Evolutionary conservation across 2,888 invertebrate genomes (phyloP), one percentile per base, ranked within the genome.

Genomic region (Brachyopa scutellaris): DNA sequence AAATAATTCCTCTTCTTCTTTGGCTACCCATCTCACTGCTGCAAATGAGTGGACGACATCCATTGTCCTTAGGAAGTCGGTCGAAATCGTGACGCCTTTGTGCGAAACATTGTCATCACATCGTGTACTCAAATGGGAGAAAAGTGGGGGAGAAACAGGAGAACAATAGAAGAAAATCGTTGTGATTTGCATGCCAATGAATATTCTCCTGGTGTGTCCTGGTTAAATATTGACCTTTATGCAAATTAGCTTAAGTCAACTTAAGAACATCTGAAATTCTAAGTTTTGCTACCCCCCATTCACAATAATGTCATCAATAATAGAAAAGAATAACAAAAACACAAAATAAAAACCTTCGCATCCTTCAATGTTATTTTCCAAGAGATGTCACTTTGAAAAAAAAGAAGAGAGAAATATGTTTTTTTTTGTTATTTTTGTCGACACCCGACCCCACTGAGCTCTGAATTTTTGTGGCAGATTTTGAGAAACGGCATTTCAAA

Each of bases 231-330:
- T 87, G 87, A 85, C 87, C 86, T 84, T 87, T 87, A 87, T 87
- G 87, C 84, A 86, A 86, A 85, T 86, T 82, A 84, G 83, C 72
- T n/a, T 77, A 84, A 4, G 98, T 98, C 91, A 94, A 82, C 77
- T 77, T 82, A 82, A 82, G 77, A 72, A 70, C 66, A 66, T 66
- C 72, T 77, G 64, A 82, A 82, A 53, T 76, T 76, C 80, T 80
- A 69, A 80, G 76, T 62, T 76, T 59, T 62, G n/a, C 36, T 53
- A 29, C 17, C 9, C 11, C 40, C 15, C 42, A 64, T 26, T 26
- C 29, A 47, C 3, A 26, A 82, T 77, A 70, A 72, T 82, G 77
- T 55, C 82, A 77, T 82, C 77, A 77, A 66, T 64, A 77, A 57
- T 29, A 64, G 49, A 42, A 53, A 55, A 8, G 47, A 49, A 55